phyloP scores from a whole-genome alignment of 2,888 invertebrate species.

The Elegia similella region DNA sequence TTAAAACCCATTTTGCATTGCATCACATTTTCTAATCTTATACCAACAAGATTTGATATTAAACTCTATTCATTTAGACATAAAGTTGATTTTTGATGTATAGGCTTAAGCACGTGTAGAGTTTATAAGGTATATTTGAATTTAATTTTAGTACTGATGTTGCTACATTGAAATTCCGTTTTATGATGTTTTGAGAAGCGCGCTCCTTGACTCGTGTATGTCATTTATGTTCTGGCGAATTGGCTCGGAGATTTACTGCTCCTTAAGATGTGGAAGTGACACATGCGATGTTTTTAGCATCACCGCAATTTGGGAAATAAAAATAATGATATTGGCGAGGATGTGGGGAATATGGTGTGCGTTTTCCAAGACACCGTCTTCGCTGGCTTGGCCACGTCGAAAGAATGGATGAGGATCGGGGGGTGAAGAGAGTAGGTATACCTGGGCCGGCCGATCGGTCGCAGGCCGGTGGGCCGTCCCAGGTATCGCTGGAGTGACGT shows the following conservation, averaged over 20 bases:
- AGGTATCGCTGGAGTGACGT: no score
- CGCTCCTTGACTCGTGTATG: conserved; percentile 9
- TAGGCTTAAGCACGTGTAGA: background rate
- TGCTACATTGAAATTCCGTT: conserved; percentile 15
- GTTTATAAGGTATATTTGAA: conserved; percentile 2
- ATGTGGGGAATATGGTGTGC: background rate
- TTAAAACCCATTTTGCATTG: background rate
- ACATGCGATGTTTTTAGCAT: conserved; percentile 2
- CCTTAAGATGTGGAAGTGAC: conserved; percentile 16
- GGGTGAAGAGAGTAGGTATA: no score
- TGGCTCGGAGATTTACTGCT: conserved; percentile 20
- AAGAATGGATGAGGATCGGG: no score
- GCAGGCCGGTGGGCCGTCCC: no score
- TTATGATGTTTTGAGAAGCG: conserved; percentile 9
- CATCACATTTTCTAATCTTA: background rate
- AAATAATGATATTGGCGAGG: conserved; percentile 2
- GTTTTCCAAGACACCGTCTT: no score
- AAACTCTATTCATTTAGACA: background rate
- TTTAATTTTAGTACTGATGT: conserved; percentile 18
- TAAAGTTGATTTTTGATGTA: background rate
- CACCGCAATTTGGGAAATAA: background rate
- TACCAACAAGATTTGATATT: background rate
- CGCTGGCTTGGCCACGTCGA: no score
- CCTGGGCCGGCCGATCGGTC: no score
- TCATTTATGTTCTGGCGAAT: conserved; percentile 20